phyloP scores from a whole-genome alignment of 30 jellyfish, hydroid and myxozoan genomes.

The Sanderia malayensis region DNA sequence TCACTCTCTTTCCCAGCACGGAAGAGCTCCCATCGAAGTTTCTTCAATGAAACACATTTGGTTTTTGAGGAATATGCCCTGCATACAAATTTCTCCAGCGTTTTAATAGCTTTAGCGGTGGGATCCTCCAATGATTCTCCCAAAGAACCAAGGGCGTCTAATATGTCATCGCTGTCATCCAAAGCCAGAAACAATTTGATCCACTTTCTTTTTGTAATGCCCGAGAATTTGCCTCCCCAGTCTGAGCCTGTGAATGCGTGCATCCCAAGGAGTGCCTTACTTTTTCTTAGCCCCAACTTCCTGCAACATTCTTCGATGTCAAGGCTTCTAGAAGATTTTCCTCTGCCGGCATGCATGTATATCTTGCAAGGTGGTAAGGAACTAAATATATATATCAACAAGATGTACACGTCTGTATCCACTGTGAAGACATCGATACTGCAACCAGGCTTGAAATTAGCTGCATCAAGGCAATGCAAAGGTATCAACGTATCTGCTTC shows the following conservation, averaged over 20 bases:
- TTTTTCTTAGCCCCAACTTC: background rate
- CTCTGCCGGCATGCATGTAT: conserved; percentile 15
- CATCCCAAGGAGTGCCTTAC: conserved; percentile 11
- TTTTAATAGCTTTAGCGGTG: background rate
- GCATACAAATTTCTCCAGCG: conserved; percentile 6
- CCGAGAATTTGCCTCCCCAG: conserved; percentile 13
- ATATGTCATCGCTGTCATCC: conserved; percentile 13
- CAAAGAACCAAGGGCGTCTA: conserved; percentile 10
- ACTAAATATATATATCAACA: conserved; percentile 1
- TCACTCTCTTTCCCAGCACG: background rate
- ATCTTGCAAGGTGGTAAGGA: conserved; percentile 14
- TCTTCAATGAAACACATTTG: background rate
- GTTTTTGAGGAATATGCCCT: background rate
- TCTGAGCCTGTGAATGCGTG: conserved; percentile 15
- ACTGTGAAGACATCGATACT: conserved; percentile 13
- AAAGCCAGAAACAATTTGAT: conserved; percentile 5
- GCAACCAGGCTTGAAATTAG: conserved; percentile 8
- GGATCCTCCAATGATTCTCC: conserved; percentile 17
- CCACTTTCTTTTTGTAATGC: conserved; percentile 6
- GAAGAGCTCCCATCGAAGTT: background rate
- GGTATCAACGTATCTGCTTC: conserved; percentile 12
- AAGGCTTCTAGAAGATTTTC: background rate
- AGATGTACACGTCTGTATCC: conserved; percentile 13
- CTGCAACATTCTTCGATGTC: conserved; percentile 13
- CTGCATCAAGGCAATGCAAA: conserved; percentile 10